Base-by-base conservation (phyloP, 2,113 vertebrate genomes). In the Ploceus nigricollis region DNA sequence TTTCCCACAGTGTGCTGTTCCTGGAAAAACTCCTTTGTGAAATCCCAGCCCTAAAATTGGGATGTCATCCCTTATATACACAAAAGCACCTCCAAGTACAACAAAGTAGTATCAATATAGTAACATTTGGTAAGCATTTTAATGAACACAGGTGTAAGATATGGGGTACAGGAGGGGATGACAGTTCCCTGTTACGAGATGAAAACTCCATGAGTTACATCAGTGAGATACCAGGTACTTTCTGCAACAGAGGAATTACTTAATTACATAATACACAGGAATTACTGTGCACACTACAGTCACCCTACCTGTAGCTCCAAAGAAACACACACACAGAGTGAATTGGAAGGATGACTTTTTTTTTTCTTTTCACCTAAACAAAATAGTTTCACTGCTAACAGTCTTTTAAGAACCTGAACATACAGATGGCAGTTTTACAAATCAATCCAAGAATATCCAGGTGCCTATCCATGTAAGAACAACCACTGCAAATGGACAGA, bases 171-270 rank as follows among this genome's bases (percentile, higher is more conserved):
- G n/a, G 51, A 85, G 65, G 27, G 31, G 51, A 73, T 80, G 71
- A 53, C 28, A 33, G 10, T 11, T 61, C 24, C 68, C 51, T 69
- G 30, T 17, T 51, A 66, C 58, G 76, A 88, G 7, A 27, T 77
- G 82, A 79, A 72, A 93, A 64, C 44, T 88, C 71, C 17, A 1
- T 1, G 0, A 27, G 64, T 81, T 90, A 77, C 2, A 3, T 66
- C 90, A 90, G 50, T 16, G 50, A 92, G 72, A 40, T 8, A 69
- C 7, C n/a, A 54, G 91, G 22, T 3, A 54, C 23, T 69, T 87
- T 94, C 82, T 69, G 66, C 45, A 90, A 86, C 73, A 65, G 50
- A n/a, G 70, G 58, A 96, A 82, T 93, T 63, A 88, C 21, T 82
- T 76, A 54, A 93, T 80, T 66, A 54, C 50, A 45, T 45, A 31